Evolutionary conservation across 2,113 vertebrate species (phyloP).

Genomic region (Onychostruthus taczanowskii): DNA sequence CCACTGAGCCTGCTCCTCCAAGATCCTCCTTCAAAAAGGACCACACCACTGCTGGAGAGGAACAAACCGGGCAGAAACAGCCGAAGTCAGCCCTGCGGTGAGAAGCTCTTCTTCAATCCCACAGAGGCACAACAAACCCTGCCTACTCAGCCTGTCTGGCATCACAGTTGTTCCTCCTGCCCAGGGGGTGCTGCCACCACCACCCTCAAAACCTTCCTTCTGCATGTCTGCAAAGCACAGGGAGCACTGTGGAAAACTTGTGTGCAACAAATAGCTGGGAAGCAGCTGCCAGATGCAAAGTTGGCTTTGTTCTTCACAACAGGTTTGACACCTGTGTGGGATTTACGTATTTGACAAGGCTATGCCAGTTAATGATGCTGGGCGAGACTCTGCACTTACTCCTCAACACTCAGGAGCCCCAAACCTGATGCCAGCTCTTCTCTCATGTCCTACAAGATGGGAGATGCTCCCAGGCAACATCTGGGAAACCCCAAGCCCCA

Average conservation of each 20-base stretch:
- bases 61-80: accelerated
- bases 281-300: background rate
- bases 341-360: accelerated
- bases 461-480: background rate
- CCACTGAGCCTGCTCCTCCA: background rate
- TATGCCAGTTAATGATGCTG: background rate
- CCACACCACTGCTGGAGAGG: background rate
- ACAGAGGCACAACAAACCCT: accelerated
- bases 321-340: accelerated
- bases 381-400: background rate
- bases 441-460: background rate
- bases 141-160: background rate
- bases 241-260: background rate
- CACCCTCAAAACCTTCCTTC: background rate
- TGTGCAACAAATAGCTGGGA: background rate
- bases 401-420: background rate
- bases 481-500: background rate
- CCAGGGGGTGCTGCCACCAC: background rate
- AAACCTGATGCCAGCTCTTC: accelerated
- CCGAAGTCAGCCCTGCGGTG: accelerated
- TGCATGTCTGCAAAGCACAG: background rate
- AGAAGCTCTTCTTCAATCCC: background rate
- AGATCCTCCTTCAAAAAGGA: background rate
- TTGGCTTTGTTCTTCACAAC: background rate
- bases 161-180: too few species aligned